Conservation (phyloP, 2,797 vertebrate species). For the Orestias chungarensis region DNA sequence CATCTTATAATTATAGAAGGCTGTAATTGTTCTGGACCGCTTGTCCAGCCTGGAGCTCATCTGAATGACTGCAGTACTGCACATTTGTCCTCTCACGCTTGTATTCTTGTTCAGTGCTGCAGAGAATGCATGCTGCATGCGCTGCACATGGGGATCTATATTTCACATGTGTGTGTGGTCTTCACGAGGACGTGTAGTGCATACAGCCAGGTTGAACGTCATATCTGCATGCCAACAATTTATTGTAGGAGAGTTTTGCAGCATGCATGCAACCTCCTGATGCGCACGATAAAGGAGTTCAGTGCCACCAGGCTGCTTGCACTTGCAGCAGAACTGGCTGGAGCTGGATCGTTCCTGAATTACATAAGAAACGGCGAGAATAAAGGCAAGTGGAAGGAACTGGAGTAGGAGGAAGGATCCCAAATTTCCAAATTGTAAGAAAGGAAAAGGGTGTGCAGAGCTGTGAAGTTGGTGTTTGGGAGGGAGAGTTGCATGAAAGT, state of each 20-base stretch:
- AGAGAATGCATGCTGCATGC: constrained; percentile 49
- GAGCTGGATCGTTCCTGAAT: constrained; percentile 65
- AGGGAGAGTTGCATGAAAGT: constrained; percentile 39
- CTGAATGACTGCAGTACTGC: constrained; percentile 48
- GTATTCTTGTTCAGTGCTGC: constrained; percentile 32
- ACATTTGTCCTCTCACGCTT: constrained; percentile 39
- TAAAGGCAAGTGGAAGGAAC: constrained; percentile 43
- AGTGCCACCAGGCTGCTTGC: constrained; percentile 44
- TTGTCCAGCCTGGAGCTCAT: constrained; percentile 36
- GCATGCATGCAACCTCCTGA: constrained; percentile 23
- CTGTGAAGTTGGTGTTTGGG: constrained; percentile 34
- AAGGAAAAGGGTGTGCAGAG: constrained; percentile 41
- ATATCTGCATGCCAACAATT: constrained; percentile 45
- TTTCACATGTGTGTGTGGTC: constrained; percentile 27
- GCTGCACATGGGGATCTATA: constrained; percentile 39
- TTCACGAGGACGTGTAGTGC: constrained; percentile 34
- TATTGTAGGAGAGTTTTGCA: constrained; percentile 1
- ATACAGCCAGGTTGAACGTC: constrained; percentile 39
- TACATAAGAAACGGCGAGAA: constrained; percentile 77
- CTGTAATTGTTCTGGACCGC: constrained; percentile 54
- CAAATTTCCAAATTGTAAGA: constrained; percentile 60
- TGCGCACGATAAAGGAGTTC: constrained; percentile 34
- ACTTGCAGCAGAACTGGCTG: constrained; percentile 71
- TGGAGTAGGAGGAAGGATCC: constrained; percentile 28
- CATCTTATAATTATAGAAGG: constrained; percentile 51